Base-by-base conservation (phyloP, 1,140 invertebrate genomes). In the Drosophila biarmipes region DNA sequence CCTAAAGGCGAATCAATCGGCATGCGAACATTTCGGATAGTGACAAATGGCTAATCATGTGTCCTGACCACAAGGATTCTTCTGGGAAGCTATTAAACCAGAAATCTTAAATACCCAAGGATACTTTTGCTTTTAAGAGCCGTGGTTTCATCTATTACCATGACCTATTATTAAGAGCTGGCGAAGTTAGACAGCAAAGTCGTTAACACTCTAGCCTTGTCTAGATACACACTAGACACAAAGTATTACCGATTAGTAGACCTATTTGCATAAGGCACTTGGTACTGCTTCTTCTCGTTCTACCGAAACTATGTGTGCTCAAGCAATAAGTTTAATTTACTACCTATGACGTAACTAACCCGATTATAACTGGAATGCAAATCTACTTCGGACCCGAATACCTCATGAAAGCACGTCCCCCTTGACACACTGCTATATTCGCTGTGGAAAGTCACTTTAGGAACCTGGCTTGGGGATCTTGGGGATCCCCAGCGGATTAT, bases 31-130 rank as follows among this genome's bases (percentile, higher is more conserved):
- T 62, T 14, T 62, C 12, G 19, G 5, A 38, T 14, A 49, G 6
- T 63, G 21, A 63, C 31, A 59, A 63, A 59, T 63, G 6, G 31
- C 10, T 37, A 29, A 19, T 46, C 24, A 29, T 62, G 46, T 37
- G 0, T 45, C 14, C 34, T 6, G 34, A 10, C 6, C 38, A 8
- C 8, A 3, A 19, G 37, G 15, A 24, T 17, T 51, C 2, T 46
- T 63, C 17, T 17, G 24, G 7, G 43, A 66, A 66, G 2, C n/a
- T 6, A 40, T 52, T 37, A 21, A 21, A 14, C n/a, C 17, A 5
- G 27, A 46, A 4, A 24, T 5, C 1, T 24, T 24, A 24, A 24
- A 24, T 2, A 24, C 5, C 3, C 24, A 4, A 24, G 5, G 5
- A 24, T 2, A 24, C 6, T 2, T 14, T 21, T 2, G 3, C 24